These are phyloP conservation scores for Rhadina sibilatrix DNA, from an alignment of 2,113 vertebrate genomes.

Conservation along the genomic window DNA sequence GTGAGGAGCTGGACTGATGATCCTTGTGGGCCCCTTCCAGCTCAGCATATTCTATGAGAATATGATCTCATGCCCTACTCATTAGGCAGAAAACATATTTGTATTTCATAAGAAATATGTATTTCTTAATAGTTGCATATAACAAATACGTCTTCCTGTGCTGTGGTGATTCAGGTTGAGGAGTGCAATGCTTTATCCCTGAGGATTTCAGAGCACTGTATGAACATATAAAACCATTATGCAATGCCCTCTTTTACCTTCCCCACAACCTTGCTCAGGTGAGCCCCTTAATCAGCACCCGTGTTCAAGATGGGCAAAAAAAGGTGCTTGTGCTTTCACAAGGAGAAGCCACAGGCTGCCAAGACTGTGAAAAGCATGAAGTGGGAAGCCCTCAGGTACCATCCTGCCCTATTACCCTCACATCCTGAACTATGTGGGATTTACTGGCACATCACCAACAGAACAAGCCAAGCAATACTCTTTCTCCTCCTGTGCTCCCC, in stretches of 20 bases:
- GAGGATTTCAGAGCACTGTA: neutral
- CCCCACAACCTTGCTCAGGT: neutral
- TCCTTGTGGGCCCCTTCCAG: neutral
- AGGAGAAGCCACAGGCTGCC: neutral
- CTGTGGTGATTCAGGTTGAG: neutral
- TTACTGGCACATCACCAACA: neutral
- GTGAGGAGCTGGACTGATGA: neutral
- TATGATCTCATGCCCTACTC: neutral
- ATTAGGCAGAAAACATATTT: neutral
- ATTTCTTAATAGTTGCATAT: neutral
- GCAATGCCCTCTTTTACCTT: neutral
- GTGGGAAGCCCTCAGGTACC: neutral
- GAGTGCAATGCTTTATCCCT: neutral
- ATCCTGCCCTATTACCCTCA: neutral
- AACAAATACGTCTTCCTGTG: neutral
- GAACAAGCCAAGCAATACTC: neutral
- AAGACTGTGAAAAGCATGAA: neutral
- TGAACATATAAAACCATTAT: neutral
- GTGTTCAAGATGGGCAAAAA: neutral
- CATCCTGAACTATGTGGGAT: neutral
- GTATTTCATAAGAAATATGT: neutral
- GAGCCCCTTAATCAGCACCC: neutral
- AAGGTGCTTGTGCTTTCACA: neutral
- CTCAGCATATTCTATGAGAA: neutral
- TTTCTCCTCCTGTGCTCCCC: neutral